A percentile compares a stretch with the other conserved stretches of the same genome.
Conservation (phyloP, 2,888 invertebrate species). For the Phyllotreta cruciferae region DNA sequence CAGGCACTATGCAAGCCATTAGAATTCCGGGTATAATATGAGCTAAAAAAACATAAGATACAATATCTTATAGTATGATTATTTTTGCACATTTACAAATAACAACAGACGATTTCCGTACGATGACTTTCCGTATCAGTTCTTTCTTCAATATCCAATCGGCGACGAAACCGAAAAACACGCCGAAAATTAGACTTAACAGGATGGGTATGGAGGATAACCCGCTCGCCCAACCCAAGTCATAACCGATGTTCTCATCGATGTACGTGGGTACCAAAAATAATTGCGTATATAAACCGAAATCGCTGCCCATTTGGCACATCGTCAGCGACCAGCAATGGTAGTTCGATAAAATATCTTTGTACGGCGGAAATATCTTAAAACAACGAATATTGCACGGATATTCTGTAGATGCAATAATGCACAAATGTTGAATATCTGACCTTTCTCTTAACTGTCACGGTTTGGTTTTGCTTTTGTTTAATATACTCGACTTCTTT, state of each 20-base stretch:
- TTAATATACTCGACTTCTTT: slow-evolving; percentile 69
- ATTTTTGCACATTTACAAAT: slow-evolving; percentile 44
- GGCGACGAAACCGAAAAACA: slow-evolving; percentile 44
- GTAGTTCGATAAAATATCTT: slow-evolving; percentile 34
- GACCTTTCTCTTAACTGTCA: slow-evolving; percentile 34
- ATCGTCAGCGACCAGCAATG: slow-evolving; percentile 41
- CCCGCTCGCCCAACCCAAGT: slow-evolving; percentile 44
- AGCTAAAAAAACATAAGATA: slow-evolving; percentile 54
- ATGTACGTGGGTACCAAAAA: slow-evolving; percentile 43
- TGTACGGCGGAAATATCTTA: slow-evolving; percentile 42
- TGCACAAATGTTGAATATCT: slow-evolving; percentile 1
- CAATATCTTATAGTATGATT: background rate
- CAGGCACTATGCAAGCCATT: slow-evolving; percentile 49
- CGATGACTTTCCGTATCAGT: slow-evolving; percentile 36
- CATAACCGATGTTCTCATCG: slow-evolving; percentile 40
- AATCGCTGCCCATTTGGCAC: slow-evolving; percentile 44
- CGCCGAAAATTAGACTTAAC: slow-evolving; percentile 43
- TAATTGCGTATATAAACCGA: slow-evolving; percentile 41
- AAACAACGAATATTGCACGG: slow-evolving; percentile 6
- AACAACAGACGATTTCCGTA: slow-evolving; percentile 44
- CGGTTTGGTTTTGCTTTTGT: slow-evolving; percentile 30
- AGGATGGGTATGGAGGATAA: slow-evolving; percentile 47
- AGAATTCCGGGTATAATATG: slow-evolving; percentile 65
- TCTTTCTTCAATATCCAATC: slow-evolving; percentile 43
- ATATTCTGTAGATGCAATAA: too few species aligned